These are phyloP conservation scores for Maconellicoccus hirsutus DNA, from an alignment of 1,140 invertebrate genomes.

Conservation along the genomic window DNA sequence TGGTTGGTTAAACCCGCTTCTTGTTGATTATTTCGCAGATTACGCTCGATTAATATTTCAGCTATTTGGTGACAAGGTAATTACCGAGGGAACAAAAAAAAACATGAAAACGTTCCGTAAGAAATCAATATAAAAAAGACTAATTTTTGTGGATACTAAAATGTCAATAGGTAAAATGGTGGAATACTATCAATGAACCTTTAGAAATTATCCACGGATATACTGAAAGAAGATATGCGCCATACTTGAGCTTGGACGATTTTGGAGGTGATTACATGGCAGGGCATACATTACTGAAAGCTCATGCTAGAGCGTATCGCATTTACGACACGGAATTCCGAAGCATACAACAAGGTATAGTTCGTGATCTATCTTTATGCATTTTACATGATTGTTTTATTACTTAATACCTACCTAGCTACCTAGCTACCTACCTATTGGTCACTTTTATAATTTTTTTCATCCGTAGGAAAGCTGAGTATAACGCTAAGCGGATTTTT, in stretches of 20 bases:
- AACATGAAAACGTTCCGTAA: background rate
- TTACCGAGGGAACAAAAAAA: constrained; percentile 27
- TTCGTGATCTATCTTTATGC: too few species aligned
- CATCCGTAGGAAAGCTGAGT: constrained; percentile 39
- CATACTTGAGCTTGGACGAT: constrained; percentile 41
- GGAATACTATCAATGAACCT: constrained; percentile 63
- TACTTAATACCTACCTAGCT: too few species aligned
- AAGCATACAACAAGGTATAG: constrained; percentile 40
- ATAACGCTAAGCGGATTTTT: constrained; percentile 41
- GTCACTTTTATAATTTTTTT: constrained; percentile 12
- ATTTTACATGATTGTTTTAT: too few species aligned
- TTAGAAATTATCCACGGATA: constrained; percentile 53
- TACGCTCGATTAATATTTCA: constrained; percentile 41
- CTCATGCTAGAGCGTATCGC: constrained; percentile 50
- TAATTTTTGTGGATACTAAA: too few species aligned
- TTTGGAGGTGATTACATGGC: constrained; percentile 42
- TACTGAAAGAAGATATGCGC: constrained; percentile 34
- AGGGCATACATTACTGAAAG: constrained; percentile 47
- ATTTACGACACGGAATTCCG: constrained; percentile 52
- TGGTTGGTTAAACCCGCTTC: constrained; percentile 45
- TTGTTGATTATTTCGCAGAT: constrained; percentile 43
- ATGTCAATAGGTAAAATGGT: constrained; percentile 39
- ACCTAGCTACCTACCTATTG: too few species aligned
- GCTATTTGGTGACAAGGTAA: constrained; percentile 38
- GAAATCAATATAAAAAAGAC: background rate